These are phyloP conservation scores for Limnephilus rhombicus DNA, from an alignment of 2,888 invertebrate species.

Conservation along the genomic window DNA sequence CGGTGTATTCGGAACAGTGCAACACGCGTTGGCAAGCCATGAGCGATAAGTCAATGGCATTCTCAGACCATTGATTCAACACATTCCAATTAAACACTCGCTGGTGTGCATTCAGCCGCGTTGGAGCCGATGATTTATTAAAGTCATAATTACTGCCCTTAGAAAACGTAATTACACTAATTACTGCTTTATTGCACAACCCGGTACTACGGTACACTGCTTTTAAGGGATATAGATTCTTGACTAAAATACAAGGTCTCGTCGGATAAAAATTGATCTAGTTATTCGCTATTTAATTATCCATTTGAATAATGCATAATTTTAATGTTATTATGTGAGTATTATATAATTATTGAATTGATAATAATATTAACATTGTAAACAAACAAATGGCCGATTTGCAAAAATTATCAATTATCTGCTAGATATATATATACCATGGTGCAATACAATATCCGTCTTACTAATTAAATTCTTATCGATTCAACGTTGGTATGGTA, in stretches of 20 bases:
- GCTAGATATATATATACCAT: neutral
- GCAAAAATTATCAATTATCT: neutral
- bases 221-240: neutral
- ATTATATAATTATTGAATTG: neutral
- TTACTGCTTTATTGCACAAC: neutral
- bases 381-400: neutral
- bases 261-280: neutral
- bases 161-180: neutral
- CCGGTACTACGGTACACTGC: slow-evolving; percentile 27
- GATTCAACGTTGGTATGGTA: too few relatives aligned
- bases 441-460: neutral
- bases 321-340: neutral
- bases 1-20: slow-evolving; percentile 44
- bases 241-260: slow-evolving; percentile 23
- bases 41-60: slow-evolving; percentile 52
- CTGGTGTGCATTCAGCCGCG: slow-evolving; percentile 16
- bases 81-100: neutral
- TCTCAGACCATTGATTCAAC: neutral
- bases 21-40: slow-evolving; percentile 47
- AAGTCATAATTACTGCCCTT: slow-evolving; percentile 30
- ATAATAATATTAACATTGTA: neutral
- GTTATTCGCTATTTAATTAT: neutral
- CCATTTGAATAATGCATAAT: neutral
- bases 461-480: too few relatives aligned
- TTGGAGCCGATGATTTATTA: neutral